These are phyloP conservation scores for Onychomys arenicola DNA, from an alignment of 2,797 vertebrate species.

Conservation along the genomic window DNA sequence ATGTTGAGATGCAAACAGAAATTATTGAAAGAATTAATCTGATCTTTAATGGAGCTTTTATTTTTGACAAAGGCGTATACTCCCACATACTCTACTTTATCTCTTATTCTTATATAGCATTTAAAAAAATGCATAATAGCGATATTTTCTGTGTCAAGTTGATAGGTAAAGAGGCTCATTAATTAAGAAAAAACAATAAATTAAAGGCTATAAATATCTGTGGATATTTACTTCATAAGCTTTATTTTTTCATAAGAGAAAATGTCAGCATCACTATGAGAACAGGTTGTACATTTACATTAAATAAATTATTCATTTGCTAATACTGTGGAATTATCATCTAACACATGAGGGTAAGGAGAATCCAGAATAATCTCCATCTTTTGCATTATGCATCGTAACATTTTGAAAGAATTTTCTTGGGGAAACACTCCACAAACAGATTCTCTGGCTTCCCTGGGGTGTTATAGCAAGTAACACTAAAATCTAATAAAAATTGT, in stretches of 20 bases:
- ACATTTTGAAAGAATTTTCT: constrained; percentile 50
- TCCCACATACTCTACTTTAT: not conserved
- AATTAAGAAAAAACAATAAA: not conserved
- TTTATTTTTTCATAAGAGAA: constrained; percentile 26
- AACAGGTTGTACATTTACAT: constrained; percentile 69
- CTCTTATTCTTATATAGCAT: not conserved
- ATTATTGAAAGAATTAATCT: not conserved
- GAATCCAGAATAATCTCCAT: constrained; percentile 58
- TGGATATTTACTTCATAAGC: constrained; percentile 50
- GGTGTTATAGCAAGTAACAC: not conserved
- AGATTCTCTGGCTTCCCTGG: not conserved
- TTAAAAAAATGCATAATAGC: not conserved
- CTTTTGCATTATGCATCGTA: constrained; percentile 57
- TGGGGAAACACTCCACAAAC: not conserved
- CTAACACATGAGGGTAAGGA: not conserved
- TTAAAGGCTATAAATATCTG: not conserved
- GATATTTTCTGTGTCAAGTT: constrained; percentile 3
- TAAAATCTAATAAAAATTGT: constrained; percentile 31
- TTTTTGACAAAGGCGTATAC: not conserved
- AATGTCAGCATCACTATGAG: constrained; percentile 34
- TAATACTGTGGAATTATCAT: constrained; percentile 71
- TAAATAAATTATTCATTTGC: constrained; percentile 74
- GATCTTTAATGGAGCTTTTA: not conserved
- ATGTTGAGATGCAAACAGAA: not conserved
- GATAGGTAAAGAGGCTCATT: not conserved